Conservation (phyloP, 2,888 invertebrate species). For the Megalurothrips usitatus region DNA sequence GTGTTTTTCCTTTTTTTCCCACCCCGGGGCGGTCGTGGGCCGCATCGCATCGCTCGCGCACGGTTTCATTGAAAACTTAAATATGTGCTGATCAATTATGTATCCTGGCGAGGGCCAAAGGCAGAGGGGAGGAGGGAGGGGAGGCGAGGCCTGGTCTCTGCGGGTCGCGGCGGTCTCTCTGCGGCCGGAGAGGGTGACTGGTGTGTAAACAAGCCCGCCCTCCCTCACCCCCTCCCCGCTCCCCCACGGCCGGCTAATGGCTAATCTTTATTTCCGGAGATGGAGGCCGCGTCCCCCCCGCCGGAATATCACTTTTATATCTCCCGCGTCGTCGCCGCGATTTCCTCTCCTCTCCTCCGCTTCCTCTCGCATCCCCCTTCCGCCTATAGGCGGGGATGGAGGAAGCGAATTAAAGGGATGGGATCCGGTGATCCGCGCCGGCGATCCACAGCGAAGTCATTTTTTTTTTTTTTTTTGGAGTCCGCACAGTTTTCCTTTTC, state of each 20-base stretch:
- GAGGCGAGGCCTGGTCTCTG: too few species aligned
- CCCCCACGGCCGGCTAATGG: neutral
- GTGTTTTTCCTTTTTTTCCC: too few species aligned
- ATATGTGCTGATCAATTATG: slow-evolving; percentile 23
- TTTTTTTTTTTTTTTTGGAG: too few species aligned
- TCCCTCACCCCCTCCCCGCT: neutral
- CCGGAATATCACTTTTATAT: neutral
- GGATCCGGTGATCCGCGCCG: too few species aligned
- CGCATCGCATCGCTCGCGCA: slow-evolving; percentile 17
- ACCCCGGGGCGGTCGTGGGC: neutral
- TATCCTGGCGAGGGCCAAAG: neutral
- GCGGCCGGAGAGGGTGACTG: neutral
- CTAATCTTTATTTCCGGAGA: neutral
- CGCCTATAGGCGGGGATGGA: too few species aligned
- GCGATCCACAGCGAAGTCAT: too few species aligned
- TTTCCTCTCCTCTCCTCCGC: neutral
- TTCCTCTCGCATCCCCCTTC: neutral
- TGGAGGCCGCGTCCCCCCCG: neutral
- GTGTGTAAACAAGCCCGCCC: neutral
- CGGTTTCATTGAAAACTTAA: slow-evolving; percentile 25
- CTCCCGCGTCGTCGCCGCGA: too few species aligned
- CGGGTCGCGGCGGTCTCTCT: neutral
- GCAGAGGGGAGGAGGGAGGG: too few species aligned
- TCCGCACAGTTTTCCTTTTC: too few species aligned
- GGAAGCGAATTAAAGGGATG: too few species aligned